Base-by-base conservation (phyloP, 2,888 invertebrate species). In the Phytoseiulus persimilis region DNA sequence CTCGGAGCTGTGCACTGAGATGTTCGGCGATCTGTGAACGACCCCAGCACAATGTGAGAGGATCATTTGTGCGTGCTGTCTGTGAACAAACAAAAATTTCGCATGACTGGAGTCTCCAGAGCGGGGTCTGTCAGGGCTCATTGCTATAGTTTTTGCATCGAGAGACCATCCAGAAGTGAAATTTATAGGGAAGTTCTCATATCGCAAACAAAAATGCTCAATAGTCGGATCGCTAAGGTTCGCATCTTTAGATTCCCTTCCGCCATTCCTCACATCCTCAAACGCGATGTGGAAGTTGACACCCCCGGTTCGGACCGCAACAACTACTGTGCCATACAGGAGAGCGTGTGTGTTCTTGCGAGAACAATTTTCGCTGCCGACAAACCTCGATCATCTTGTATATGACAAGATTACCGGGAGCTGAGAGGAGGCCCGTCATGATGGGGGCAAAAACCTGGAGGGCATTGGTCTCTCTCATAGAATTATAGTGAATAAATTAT, bases 1-100 rank as follows among this genome's bases (percentile, higher is more conserved):
- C 92, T 95, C 95, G 92, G 95, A 95, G 92, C 95, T 96, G 95
- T 96, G 96, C 92, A 92, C 92, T 90, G 91, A 91, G 45, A 93
- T 93, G 92, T 92, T 92, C 90, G 87, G 87, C 1, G 87, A 45
- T 31, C 5, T 31, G 33, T 45, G 33, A 23, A 28, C 18, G 65
- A 65, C 28, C 23, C 11, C 46, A 46, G 46, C n/a, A 46, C 14
- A 14, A 46, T 6, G 46, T 14, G 46, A 46, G 14, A 46, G 46
- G n/a, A n/a, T n/a, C n/a, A n/a, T n/a, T n/a, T n/a, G n/a, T n/a
- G n/a, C n/a, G n/a, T n/a, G n/a, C n/a, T n/a, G n/a, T n/a, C n/a
- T n/a, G n/a, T n/a, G n/a, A n/a, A n/a, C n/a, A n/a, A n/a, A n/a
- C n/a, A n/a, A n/a, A n/a, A n/a, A n/a, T n/a, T n/a, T n/a, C n/a